Base-by-base conservation (phyloP, 1,140 invertebrate species). In the Dendroctonus ponderosae region DNA sequence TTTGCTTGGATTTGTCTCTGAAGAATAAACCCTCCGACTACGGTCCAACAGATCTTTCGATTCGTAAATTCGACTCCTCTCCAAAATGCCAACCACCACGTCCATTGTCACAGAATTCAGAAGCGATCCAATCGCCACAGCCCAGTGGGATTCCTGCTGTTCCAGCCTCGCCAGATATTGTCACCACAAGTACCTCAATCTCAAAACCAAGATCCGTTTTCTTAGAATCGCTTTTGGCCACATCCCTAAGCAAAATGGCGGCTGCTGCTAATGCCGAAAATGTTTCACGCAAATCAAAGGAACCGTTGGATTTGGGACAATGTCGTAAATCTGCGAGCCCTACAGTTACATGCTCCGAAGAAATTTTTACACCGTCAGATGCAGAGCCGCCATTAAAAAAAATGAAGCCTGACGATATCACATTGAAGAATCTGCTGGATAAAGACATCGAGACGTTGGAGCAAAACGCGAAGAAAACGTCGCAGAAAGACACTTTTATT, bases 221-320 rank as follows among this genome's bases (percentile, higher is more conserved):
- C 74, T 74, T 85, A 67, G 84, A 85, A 78, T 80, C 84, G 6
- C 66, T 85, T 6, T 75, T 84, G n/a, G 80, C 81, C 0, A 83
- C 80, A 11, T 78, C 81, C 0, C 81, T 80, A 5, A 82, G 82
- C 44, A 84, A 84, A 75, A 81, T 82, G 77, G 80, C 82, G 7
- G 68, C 74, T 57, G 82, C 14, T 9, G 11, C 9, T 49, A 39
- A 26, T 44, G n/a, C 8, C 7, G 40, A 82, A n/a, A 83, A 82
- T 3, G 81, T 82, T 41, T 81, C 26, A 26, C 1, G 79, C n/a
- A 81, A 83, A 72, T 85, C 87, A 74, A 85, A 83, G 63, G 86
- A 87, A 76, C 86, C 87, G 2, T 77, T 88, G 43, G 85, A 89
- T 78, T 76, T 88, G 60, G 87, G 86, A 5, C 84, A 85, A 78